Percentiles rank a stretch among this genome's conserved stretches.
phyloP scores from a whole-genome alignment of 2,888 invertebrate genomes.

The Diploptera punctata region DNA sequence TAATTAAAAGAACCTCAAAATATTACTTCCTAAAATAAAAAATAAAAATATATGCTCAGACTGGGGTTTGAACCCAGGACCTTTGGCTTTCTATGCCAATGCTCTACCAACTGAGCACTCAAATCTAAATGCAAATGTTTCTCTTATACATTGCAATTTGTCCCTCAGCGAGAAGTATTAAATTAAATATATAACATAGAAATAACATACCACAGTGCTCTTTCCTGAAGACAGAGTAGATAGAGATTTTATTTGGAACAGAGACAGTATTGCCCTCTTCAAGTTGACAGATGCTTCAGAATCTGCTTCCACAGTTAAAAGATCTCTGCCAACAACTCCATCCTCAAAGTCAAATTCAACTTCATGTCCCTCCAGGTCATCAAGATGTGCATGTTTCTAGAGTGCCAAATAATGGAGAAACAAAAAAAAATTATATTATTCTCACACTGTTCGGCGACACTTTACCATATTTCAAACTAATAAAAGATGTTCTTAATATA shows the following conservation, averaged over 20 bases:
- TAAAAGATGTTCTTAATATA: too few species aligned
- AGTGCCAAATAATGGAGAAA: constrained; percentile 42
- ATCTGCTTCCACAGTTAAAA: constrained; percentile 79
- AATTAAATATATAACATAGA: too few species aligned
- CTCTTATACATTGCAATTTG: too few species aligned
- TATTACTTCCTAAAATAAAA: too few species aligned
- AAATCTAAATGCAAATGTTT: too few species aligned
- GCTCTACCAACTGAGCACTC: too few species aligned
- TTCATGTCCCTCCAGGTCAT: constrained; percentile 72
- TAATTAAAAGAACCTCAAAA: too few species aligned
- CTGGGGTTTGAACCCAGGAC: too few species aligned
- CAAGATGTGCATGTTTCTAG: constrained; percentile 57
- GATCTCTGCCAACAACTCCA: constrained; percentile 75
- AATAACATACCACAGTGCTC: constrained; percentile 5
- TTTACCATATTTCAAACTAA: too few species aligned
- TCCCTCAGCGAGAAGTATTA: too few species aligned
- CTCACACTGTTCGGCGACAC: constrained; percentile 11
- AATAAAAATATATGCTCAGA: too few species aligned
- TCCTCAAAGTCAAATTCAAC: constrained; percentile 79
- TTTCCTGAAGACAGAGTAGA: constrained; percentile 48
- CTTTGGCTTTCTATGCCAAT: too few species aligned
- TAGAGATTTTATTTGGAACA: constrained; percentile 70
- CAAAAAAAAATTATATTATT: constrained; percentile 2
- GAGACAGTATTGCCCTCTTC: constrained; percentile 86
- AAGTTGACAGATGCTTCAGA: constrained; percentile 83